phyloP scores from a whole-genome alignment of 2,888 invertebrate genomes.

The Corbicula japonica region DNA sequence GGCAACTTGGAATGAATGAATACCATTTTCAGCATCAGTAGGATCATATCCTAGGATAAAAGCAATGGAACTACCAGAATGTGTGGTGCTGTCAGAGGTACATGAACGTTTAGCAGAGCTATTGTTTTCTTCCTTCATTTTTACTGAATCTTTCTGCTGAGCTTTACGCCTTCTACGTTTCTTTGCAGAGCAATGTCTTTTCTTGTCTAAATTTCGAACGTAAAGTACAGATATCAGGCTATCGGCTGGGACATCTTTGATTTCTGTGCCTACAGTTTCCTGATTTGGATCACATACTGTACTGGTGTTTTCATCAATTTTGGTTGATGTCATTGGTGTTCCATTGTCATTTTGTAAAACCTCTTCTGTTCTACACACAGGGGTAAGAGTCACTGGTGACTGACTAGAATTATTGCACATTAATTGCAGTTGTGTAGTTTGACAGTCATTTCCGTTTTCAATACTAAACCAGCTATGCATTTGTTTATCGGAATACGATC shows the following conservation, averaged over 20 bases:
- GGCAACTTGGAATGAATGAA: constrained; percentile 59
- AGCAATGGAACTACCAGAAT: constrained; percentile 57
- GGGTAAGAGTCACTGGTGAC: background rate
- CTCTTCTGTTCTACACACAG: background rate
- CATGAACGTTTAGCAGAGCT: no score
- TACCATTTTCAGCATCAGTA: constrained; percentile 8
- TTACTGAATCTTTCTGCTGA: constrained; percentile 39
- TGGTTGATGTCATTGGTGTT: background rate
- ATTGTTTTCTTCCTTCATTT: background rate
- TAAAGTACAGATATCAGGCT: constrained; percentile 42
- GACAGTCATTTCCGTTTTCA: constrained; percentile 39
- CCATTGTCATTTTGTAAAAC: constrained; percentile 4
- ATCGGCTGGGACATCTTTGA: background rate
- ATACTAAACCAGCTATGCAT: constrained; percentile 56
- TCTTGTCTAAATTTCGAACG: constrained; percentile 49
- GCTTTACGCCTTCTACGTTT: constrained; percentile 67
- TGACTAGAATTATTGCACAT: constrained; percentile 29
- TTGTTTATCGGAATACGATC: background rate
- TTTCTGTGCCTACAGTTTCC: background rate
- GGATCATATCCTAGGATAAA: constrained; percentile 67
- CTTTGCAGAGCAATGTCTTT: constrained; percentile 63
- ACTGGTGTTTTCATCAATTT: background rate
- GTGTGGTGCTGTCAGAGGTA: no score
- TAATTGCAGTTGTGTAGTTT: background rate
- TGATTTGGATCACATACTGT: background rate